Evolutionary conservation across 2,113 vertebrate genomes (phyloP).

Genomic region (Vidua macroura): DNA sequence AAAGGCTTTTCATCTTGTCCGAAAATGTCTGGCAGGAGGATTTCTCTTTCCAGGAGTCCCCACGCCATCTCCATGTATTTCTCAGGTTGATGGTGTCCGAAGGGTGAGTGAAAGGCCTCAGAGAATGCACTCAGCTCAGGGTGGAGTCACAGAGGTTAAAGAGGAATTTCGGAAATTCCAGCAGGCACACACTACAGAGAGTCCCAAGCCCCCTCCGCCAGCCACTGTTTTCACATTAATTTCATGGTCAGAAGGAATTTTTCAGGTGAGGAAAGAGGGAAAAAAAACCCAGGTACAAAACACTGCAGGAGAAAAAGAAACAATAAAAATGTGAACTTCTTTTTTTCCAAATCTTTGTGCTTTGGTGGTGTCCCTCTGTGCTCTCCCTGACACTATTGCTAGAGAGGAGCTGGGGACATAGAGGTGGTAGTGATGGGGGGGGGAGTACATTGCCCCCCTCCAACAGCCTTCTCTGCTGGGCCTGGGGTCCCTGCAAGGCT

Average conservation of each 20-base stretch:
- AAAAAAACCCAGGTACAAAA: background rate
- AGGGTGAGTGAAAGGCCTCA: background rate
- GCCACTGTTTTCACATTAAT: background rate
- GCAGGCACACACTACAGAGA: background rate
- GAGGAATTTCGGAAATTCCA: background rate
- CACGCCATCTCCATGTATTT: background rate
- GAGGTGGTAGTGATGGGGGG: background rate
- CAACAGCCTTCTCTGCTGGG: background rate
- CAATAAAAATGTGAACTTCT: background rate
- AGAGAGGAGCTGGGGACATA: background rate
- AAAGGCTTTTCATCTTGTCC: background rate
- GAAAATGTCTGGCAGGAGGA: rapidly evolving
- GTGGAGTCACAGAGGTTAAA: background rate
- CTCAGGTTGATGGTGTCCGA: background rate
- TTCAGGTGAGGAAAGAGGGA: background rate
- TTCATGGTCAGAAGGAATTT: background rate
- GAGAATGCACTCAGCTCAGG: background rate
- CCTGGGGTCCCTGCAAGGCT: background rate
- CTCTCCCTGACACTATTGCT: background rate
- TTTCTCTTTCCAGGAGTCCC: background rate
- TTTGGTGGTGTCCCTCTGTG: background rate
- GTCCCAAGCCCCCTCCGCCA: rapidly evolving
- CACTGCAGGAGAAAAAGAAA: background rate
- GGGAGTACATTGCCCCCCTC: background rate
- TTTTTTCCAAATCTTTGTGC: background rate